These are phyloP conservation scores for Oscheius sp. DNA, from an alignment of 2,888 invertebrate species.

Conservation along the genomic window DNA sequence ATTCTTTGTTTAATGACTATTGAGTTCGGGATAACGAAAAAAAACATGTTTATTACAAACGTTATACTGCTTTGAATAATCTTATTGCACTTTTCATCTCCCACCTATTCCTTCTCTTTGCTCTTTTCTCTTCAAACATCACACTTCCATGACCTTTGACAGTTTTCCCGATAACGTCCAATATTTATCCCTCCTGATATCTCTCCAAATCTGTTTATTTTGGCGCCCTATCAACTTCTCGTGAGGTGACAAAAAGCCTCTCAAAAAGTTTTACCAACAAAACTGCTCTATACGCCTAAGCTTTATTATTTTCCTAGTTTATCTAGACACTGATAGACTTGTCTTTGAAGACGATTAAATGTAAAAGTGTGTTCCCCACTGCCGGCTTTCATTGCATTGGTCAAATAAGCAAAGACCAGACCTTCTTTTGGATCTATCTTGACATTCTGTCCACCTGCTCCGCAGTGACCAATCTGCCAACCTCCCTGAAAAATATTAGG, in stretches of 20 bases:
- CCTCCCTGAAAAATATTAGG: conserved; percentile 52
- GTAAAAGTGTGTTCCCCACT: conserved; percentile 48
- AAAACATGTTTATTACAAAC: no score
- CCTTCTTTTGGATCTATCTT: conserved; percentile 65
- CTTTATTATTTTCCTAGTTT: conserved; percentile 30
- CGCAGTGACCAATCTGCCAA: conserved; percentile 70
- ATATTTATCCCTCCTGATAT: not conserved
- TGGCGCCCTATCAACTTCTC: conserved; percentile 4
- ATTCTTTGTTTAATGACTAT: no score
- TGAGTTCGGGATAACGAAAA: no score
- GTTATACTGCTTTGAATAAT: no score
- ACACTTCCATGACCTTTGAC: no score
- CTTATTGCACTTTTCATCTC: not conserved
- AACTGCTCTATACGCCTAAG: no score
- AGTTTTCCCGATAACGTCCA: no score
- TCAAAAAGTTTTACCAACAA: no score
- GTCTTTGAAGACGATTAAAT: conserved; percentile 41
- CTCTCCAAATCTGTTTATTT: not conserved
- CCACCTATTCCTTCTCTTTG: not conserved
- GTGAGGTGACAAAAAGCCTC: no score
- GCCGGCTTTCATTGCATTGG: conserved; percentile 55
- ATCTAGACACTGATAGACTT: conserved; percentile 39
- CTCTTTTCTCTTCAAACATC: not conserved
- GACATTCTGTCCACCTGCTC: conserved; percentile 71
- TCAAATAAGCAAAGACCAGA: conserved; percentile 70